phyloP scores from a whole-genome alignment of 2,113 vertebrate species.

The Barbus barbus region DNA sequence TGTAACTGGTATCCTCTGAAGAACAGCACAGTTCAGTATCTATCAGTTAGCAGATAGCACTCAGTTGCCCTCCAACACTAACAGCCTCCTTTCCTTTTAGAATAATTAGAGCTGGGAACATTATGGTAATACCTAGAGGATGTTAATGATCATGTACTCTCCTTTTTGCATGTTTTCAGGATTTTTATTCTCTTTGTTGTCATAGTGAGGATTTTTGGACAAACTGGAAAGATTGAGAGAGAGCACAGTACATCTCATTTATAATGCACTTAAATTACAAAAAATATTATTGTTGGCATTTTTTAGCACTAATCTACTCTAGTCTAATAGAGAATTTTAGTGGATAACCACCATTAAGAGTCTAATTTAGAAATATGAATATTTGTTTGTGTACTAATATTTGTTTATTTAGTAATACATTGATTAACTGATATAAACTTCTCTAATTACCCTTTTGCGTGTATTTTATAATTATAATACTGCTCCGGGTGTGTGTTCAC shows the following conservation, averaged over 20 bases:
- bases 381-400: neutral
- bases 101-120: slow-evolving; percentile 45
- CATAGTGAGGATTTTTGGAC: slow-evolving; percentile 23
- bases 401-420: too few relatives aligned
- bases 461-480: too few relatives aligned
- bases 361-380: neutral
- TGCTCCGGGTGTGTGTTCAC: too few relatives aligned
- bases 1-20: slow-evolving; percentile 40
- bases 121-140: neutral
- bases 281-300: too few relatives aligned
- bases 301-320: too few relatives aligned
- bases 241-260: neutral
- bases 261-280: neutral
- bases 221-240: neutral
- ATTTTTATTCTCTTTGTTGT: neutral
- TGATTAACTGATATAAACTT: too few relatives aligned
- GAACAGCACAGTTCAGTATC: slow-evolving; percentile 34
- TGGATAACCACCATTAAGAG: neutral
- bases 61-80: slow-evolving; percentile 31
- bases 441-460: too few relatives aligned
- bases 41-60: slow-evolving; percentile 30
- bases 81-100: slow-evolving; percentile 35
- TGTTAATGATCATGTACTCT: slow-evolving; percentile 9
- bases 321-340: too few relatives aligned
- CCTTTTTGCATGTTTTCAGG: slow-evolving; percentile 2